phyloP scores from a whole-genome alignment of 2,888 invertebrate species.

The Tanytarsus gracilentus region DNA sequence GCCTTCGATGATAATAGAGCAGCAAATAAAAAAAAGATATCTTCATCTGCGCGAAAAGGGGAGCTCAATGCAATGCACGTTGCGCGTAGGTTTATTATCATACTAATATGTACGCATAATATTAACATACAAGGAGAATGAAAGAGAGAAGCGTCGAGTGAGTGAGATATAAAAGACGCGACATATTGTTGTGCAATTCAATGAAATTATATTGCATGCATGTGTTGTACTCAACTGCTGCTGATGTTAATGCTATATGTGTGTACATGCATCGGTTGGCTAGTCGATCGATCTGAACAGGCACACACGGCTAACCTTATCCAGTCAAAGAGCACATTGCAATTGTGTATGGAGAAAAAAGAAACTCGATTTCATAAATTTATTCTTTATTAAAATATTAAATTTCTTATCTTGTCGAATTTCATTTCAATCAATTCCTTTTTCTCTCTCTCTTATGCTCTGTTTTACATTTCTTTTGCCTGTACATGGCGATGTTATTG shows the following conservation, averaged over 20 bases:
- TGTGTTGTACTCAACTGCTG: too few relatives aligned
- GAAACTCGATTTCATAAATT: slow-evolving; percentile 4
- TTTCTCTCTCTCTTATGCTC: background rate
- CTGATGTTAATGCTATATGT: background rate
- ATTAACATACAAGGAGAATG: slow-evolving; percentile 15
- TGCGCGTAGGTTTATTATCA: slow-evolving; percentile 22
- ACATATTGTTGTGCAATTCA: slow-evolving; percentile 21
- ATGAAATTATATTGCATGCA: slow-evolving; percentile 12
- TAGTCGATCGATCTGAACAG: too few relatives aligned
- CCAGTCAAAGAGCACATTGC: background rate
- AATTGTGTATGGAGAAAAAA: too few relatives aligned
- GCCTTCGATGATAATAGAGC: background rate
- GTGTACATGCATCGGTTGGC: background rate
- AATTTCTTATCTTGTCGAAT: slow-evolving; percentile 21
- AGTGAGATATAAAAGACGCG: slow-evolving; percentile 25
- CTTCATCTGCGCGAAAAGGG: slow-evolving; percentile 8
- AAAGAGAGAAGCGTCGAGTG: background rate
- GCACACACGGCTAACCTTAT: too few relatives aligned
- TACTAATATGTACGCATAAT: slow-evolving; percentile 19
- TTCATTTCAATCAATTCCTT: slow-evolving; percentile 3
- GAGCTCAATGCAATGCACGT: slow-evolving; percentile 4
- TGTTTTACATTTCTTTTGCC: slow-evolving; percentile 12
- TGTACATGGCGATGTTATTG: too few relatives aligned
- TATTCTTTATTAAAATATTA: slow-evolving; percentile 16
- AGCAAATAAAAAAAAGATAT: slow-evolving; percentile 3